Evolutionary conservation across 2,888 invertebrate genomes (phyloP).

Genomic region (Andrena flavipes): DNA sequence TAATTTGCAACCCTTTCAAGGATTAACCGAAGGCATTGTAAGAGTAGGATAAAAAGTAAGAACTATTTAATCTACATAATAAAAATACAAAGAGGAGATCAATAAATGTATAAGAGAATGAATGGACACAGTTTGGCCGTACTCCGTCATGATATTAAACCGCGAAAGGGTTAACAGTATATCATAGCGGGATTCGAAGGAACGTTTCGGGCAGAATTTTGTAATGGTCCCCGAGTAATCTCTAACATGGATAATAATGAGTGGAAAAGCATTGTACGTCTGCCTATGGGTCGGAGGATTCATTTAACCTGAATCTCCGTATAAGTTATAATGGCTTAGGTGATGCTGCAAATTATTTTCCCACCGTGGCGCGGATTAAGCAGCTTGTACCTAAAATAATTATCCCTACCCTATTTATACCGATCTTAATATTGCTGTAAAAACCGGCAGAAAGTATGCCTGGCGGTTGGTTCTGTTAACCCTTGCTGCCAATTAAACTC

Average conservation of each 20-base stretch:
- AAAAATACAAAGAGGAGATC: too few relatives aligned
- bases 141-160: slow-evolving; percentile 9
- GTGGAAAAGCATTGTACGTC: slow-evolving; percentile 70
- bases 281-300: slow-evolving; percentile 65
- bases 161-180: slow-evolving; percentile 49
- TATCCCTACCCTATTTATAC: slow-evolving; percentile 65
- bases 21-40: too few relatives aligned
- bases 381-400: slow-evolving; percentile 72
- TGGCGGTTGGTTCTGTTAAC: slow-evolving; percentile 14
- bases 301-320: slow-evolving; percentile 70
- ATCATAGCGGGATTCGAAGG: slow-evolving; percentile 65
- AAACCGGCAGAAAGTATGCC: slow-evolving; percentile 49
- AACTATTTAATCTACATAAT: too few relatives aligned
- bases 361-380: slow-evolving; percentile 71
- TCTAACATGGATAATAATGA: slow-evolving; percentile 75
- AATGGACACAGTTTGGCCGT: not conserved
- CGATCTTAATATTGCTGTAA: slow-evolving; percentile 68
- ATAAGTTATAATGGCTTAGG: slow-evolving; percentile 78
- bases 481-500: slow-evolving; percentile 40
- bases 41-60: too few relatives aligned
- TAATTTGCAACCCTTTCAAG: too few relatives aligned
- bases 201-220: slow-evolving; percentile 64
- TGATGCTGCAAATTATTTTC: slow-evolving; percentile 78
- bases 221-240: slow-evolving; percentile 70
- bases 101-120: not conserved